A percentile compares a stretch with the other conserved stretches of the same genome.
phyloP scores from a whole-genome alignment of 2,888 invertebrate genomes.

The Ophonus ardosiacus region DNA sequence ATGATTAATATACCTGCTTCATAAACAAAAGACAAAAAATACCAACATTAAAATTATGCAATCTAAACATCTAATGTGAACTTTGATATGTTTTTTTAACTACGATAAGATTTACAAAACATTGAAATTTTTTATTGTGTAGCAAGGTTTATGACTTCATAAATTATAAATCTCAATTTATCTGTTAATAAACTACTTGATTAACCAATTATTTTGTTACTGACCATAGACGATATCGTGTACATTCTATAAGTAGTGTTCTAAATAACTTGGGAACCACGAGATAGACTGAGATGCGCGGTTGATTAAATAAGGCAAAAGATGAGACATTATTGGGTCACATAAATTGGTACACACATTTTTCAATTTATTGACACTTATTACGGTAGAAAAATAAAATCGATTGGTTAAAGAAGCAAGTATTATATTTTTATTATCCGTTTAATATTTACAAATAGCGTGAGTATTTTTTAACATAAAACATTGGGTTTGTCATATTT shows the following conservation, averaged over 20 bases:
- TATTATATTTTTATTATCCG: too few species aligned
- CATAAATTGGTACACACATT: neutral
- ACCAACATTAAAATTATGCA: neutral
- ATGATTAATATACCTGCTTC: neutral
- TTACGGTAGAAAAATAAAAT: too few species aligned
- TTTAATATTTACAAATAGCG: too few species aligned
- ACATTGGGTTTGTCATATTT: too few species aligned
- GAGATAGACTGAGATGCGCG: neutral
- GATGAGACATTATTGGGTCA: neutral
- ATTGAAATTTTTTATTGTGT: too few species aligned
- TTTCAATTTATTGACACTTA: neutral
- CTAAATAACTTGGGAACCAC: neutral
- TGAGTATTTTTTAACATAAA: too few species aligned
- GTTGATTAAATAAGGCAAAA: neutral
- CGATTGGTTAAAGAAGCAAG: too few species aligned
- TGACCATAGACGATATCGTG: neutral
- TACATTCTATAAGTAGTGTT: neutral
- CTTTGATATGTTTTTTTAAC: neutral
- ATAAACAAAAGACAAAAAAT: neutral
- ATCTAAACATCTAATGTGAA: neutral
- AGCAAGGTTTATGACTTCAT: neutral
- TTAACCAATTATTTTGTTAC: neutral
- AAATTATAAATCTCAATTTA: neutral
- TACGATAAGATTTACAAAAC: neutral
- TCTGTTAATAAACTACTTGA: neutral